Percentiles rank a stretch among this genome's conserved stretches.
phyloP scores from a whole-genome alignment of 1,140 invertebrate genomes.

The Nasonia vitripennis region DNA sequence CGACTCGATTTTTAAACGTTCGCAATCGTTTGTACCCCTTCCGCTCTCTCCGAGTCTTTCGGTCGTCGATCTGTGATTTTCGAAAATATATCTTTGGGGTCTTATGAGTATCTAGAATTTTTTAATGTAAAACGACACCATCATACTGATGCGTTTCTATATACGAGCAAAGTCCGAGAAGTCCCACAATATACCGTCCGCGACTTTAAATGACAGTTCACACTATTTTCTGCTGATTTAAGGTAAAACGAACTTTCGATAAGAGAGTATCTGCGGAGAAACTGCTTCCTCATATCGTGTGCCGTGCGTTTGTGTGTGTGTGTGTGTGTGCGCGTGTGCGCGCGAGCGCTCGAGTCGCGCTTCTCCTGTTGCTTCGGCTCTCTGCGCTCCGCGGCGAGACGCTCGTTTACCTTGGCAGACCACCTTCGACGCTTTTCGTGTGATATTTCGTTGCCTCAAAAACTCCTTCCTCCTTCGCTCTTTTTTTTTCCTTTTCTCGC shows the following conservation, averaged over 20 bases:
- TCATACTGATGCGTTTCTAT: not conserved
- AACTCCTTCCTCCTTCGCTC: not conserved
- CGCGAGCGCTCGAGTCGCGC: not conserved
- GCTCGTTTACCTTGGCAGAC: conserved; percentile 32
- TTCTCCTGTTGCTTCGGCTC: not conserved
- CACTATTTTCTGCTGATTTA: not conserved
- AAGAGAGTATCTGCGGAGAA: not conserved
- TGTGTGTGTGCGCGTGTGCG: not conserved
- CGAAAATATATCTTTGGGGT: not conserved
- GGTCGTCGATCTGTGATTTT: not conserved
- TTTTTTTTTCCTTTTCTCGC: not conserved
- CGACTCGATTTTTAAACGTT: not conserved
- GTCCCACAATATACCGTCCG: not conserved
- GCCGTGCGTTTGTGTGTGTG: not conserved
- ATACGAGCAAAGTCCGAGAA: not conserved
- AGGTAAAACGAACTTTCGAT: not conserved
- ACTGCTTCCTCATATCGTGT: not conserved
- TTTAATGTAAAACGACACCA: not conserved
- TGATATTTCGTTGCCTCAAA: conserved; percentile 24
- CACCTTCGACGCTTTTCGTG: conserved; percentile 41
- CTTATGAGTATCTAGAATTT: not conserved
- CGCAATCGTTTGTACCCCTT: not conserved
- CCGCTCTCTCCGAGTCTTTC: not conserved
- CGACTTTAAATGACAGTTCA: not conserved
- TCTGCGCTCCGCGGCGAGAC: not conserved